Evolutionary conservation across 2,888 invertebrate species (phyloP).

Genomic region (Dasypolia templi): DNA sequence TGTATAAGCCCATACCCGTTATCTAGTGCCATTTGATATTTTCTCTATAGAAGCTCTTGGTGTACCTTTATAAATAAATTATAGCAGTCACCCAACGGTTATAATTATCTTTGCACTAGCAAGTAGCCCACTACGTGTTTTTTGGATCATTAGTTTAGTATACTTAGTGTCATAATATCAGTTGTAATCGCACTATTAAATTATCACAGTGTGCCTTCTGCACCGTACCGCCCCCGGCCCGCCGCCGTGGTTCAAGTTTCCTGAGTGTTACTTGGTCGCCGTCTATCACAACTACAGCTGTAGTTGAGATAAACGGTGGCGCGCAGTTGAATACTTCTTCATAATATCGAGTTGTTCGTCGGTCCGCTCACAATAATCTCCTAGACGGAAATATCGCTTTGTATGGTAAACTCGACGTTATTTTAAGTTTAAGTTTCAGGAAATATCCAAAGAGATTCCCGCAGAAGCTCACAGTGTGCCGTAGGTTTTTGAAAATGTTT

Average conservation of each 20-base stretch:
- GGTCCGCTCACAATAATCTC: background rate
- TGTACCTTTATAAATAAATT: no score
- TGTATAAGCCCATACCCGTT: no score
- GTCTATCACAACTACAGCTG: no score
- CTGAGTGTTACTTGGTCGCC: background rate
- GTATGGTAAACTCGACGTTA: background rate
- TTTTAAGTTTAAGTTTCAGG: background rate
- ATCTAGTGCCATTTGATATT: no score
- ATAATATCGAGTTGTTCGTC: slow-evolving; percentile 13
- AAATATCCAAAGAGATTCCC: background rate
- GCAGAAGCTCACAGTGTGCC: background rate
- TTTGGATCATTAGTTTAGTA: no score
- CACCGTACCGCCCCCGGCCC: background rate
- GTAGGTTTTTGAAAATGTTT: background rate
- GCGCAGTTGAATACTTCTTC: slow-evolving; percentile 1
- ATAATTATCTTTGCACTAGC: no score
- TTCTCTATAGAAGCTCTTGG: no score
- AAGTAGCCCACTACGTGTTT: no score
- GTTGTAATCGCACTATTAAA: background rate
- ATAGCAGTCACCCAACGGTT: no score
- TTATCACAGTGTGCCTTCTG: background rate
- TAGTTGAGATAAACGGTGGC: slow-evolving; percentile 2
- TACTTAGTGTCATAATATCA: background rate
- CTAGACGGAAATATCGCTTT: background rate
- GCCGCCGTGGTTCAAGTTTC: no score